A percentile compares a stretch with the other conserved stretches of the same genome.
These are phyloP conservation scores for Glaucopsyche alexis DNA, from an alignment of 2,888 invertebrate genomes.

Conservation along the genomic window DNA sequence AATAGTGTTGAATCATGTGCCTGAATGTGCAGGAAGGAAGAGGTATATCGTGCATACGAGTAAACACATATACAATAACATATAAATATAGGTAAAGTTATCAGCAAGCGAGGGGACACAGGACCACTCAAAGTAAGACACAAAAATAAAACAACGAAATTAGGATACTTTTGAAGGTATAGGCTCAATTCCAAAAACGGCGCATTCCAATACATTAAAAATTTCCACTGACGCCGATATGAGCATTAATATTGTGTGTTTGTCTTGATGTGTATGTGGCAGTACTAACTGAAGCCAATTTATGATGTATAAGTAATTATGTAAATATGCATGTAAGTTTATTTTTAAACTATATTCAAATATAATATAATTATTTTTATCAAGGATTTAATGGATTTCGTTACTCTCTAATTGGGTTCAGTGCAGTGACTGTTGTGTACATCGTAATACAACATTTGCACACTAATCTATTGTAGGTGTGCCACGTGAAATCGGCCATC, in stretches of 20 bases:
- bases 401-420: conserved; percentile 43
- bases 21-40: conserved; percentile 71
- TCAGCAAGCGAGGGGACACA: conserved; percentile 71
- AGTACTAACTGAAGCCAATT: conserved; percentile 53
- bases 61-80: conserved; percentile 61
- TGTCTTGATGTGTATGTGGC: conserved; percentile 53
- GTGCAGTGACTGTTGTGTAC: conserved; percentile 59
- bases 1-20: conserved; percentile 69
- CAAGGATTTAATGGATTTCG: background rate
- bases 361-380: conserved; percentile 22
- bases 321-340: conserved; percentile 25
- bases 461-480: conserved; percentile 60
- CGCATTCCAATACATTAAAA: conserved; percentile 63
- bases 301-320: conserved; percentile 26
- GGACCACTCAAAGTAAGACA: conserved; percentile 60
- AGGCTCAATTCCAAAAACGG: conserved; percentile 63
- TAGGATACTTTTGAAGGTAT: conserved; percentile 63
- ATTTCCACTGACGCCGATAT: conserved; percentile 62
- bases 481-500: conserved; percentile 60
- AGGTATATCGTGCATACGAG: conserved; percentile 73
- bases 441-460: conserved; percentile 44
- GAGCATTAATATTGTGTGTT: conserved; percentile 42
- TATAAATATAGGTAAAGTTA: conserved; percentile 54
- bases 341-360: conserved; percentile 6
- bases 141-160: conserved; percentile 58